phyloP scores from a whole-genome alignment of 2,888 invertebrate genomes.

The Brachypterus glaber region DNA sequence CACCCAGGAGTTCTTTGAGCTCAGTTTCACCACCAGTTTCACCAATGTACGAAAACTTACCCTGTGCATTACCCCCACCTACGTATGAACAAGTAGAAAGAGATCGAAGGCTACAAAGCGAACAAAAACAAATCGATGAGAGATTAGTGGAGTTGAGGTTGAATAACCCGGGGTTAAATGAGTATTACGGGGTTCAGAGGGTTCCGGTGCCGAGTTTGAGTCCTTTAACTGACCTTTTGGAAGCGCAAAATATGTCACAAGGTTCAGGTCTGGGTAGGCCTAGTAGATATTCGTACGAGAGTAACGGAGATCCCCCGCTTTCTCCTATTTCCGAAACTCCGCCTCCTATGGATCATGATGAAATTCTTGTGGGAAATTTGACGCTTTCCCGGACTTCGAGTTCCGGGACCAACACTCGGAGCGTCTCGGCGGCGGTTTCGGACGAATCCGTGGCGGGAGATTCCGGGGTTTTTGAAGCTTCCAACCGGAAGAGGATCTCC shows the following conservation, averaged over 20 bases:
- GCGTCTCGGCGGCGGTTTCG: constrained; percentile 92
- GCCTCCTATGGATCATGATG: constrained; percentile 46
- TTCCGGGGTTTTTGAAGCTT: constrained; percentile 86
- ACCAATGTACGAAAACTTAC: constrained; percentile 49
- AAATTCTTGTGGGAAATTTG: constrained; percentile 33
- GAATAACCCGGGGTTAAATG: constrained; percentile 22
- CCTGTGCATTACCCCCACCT: constrained; percentile 49
- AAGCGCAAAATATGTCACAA: constrained; percentile 46
- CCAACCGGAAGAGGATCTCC: constrained; percentile 50
- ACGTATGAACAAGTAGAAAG: constrained; percentile 60
- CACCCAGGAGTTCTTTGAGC: constrained; percentile 76
- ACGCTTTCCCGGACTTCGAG: constrained; percentile 39
- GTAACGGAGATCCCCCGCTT: constrained; percentile 52
- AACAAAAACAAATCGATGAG: constrained; percentile 31
- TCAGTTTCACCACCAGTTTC: constrained; percentile 84
- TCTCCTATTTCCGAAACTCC: constrained; percentile 84
- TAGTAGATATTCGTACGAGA: constrained; percentile 38
- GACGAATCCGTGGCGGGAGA: constrained; percentile 96
- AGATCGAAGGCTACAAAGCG: constrained; percentile 43
- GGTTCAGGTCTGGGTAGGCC: constrained; percentile 51
- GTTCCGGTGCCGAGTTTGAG: constrained; percentile 32
- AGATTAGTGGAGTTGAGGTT: constrained; percentile 30
- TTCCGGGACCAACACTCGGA: constrained; percentile 70
- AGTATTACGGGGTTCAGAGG: constrained; percentile 28
- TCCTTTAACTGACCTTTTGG: constrained; percentile 33